Evolutionary conservation across 2,888 invertebrate genomes (phyloP), one percentile per base, ranked within the genome.

Genomic region (Bellardia bayeri): DNA sequence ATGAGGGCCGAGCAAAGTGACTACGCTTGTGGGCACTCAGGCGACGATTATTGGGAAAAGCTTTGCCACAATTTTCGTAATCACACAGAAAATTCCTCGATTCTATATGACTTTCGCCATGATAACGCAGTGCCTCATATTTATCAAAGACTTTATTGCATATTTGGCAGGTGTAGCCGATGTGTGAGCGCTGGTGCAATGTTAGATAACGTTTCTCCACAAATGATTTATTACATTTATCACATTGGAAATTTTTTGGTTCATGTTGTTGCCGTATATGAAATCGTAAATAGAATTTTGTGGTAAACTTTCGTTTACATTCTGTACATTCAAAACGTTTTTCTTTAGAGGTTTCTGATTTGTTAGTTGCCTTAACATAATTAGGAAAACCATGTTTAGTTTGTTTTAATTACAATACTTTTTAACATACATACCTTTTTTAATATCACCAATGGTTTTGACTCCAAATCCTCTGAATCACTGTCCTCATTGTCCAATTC

Each of bases 1-100:
- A 92, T 8, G 92, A 90, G 71, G 91, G 91, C n/a, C 91, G 89
- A 14, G 90, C 90, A 16, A 91, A 90, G 51, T 92, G 92, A 16
- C 89, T 89, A 16, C 91, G 90, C 66, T 88, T 89, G 66, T 92
- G 92, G 30, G 89, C 90, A 40, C 90, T 90, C 86, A 91, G 90
- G 8, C 91, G 91, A 2, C 90, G 90, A 14, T 86, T 88, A 58
- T 89, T 91, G 13, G 91, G 89, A 88, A 92, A 92, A 0, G 89
- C 88, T 71, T 92, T 92, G 8, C 89, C 90, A 37, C 92, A 92
- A 51, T 90, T 91, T 2, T 91, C 88, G 87, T 91, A 89, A 16
- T 86, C 86, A 72, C 91, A 91, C 0, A 79, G 40, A 16, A 92
- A 91, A 58, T 90, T 90, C 3, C 91, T 89, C 7, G 90, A 90